These are phyloP conservation scores for Riparia riparia DNA, from an alignment of 2,113 vertebrate genomes.

Conservation along the genomic window DNA sequence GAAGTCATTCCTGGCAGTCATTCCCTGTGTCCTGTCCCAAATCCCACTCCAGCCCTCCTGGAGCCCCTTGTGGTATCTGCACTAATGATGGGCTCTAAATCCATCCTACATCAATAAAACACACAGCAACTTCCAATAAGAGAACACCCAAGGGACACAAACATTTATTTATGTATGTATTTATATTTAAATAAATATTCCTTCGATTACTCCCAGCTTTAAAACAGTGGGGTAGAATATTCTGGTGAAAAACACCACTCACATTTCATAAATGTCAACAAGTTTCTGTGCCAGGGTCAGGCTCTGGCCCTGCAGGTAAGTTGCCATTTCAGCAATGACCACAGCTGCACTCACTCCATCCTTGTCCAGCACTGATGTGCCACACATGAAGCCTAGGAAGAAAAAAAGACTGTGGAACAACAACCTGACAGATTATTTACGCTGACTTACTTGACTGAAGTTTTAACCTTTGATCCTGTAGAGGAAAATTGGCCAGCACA, in stretches of 20 bases:
- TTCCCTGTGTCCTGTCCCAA: not conserved
- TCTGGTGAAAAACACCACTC: conserved; percentile 6
- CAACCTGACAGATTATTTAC: not conserved
- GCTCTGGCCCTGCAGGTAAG: conserved; percentile 81
- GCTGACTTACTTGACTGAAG: not conserved
- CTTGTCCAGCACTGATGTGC: conserved; percentile 89
- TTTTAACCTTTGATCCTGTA: not conserved
- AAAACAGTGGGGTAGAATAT: accelerated
- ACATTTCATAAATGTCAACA: conserved; percentile 86
- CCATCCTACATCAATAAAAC: not conserved
- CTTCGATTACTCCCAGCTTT: not conserved
- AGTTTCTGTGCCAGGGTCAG: conserved; percentile 85
- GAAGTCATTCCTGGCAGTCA: not conserved
- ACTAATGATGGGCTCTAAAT: not conserved
- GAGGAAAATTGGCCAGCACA: too few relatives aligned
- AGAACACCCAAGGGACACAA: not conserved
- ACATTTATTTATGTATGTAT: accelerated
- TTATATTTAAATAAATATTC: not conserved
- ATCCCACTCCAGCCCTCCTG: not conserved
- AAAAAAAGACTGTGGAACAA: not conserved
- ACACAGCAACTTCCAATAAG: not conserved
- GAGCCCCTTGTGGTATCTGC: not conserved
- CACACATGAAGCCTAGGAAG: conserved; percentile 89
- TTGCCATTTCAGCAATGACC: conserved; percentile 90
- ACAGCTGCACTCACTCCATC: conserved; percentile 93